A percentile compares a stretch with the other conserved stretches of the same genome.
phyloP scores from a whole-genome alignment of 2,113 vertebrate genomes.

The Leuciscus idus region DNA sequence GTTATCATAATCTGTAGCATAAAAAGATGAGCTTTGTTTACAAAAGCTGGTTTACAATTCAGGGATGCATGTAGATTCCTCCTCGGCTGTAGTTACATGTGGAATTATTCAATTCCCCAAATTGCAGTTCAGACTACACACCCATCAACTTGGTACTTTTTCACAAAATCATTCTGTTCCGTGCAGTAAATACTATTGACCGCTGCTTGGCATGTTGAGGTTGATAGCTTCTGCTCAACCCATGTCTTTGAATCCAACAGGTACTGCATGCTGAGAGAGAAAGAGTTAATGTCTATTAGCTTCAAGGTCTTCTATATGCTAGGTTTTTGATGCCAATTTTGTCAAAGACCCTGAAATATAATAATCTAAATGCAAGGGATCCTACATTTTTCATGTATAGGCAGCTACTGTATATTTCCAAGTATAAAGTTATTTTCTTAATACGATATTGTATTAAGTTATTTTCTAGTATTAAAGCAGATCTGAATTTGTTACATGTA shows the following conservation, averaged over 20 bases:
- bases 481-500: too few relatives aligned
- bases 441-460: too few relatives aligned
- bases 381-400: too few relatives aligned
- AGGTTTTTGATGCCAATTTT: too few relatives aligned
- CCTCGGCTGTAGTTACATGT: background rate
- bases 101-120: background rate
- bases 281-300: background rate
- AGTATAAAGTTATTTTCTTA: too few relatives aligned
- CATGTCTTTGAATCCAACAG: constrained; percentile 75
- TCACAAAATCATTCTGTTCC: constrained; percentile 52
- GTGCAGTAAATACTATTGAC: rapidly evolving
- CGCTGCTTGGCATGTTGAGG: constrained; percentile 49
- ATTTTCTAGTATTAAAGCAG: too few relatives aligned
- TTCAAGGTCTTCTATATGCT: background rate
- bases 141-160: constrained; percentile 64
- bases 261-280: constrained; percentile 71
- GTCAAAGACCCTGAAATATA: too few relatives aligned
- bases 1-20: background rate
- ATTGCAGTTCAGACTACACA: constrained; percentile 62
- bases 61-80: background rate
- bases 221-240: constrained; percentile 66
- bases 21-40: background rate
- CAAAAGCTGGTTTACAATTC: background rate
- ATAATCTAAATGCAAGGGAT: too few relatives aligned
- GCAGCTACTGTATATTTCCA: too few relatives aligned